Evolutionary conservation across 2,797 vertebrate genomes (phyloP).

Genomic region (Ctenopoma multispine): DNA sequence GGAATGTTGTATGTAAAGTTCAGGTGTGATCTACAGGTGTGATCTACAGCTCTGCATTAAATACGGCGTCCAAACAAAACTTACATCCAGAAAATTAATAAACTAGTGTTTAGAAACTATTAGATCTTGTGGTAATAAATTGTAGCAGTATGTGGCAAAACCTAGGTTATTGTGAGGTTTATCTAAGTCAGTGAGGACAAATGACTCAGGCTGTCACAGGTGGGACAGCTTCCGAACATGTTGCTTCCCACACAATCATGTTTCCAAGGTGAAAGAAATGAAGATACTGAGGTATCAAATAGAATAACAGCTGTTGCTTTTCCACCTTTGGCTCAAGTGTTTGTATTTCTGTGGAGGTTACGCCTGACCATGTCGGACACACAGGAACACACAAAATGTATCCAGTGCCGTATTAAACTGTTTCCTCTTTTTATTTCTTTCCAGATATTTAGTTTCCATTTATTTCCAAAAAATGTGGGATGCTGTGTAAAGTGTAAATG

Average conservation of each 20-base stretch:
- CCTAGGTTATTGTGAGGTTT: neutral
- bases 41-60: too few species aligned
- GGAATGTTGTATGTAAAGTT: conserved; percentile 23
- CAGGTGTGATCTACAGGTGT: conserved; percentile 14
- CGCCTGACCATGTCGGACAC: neutral
- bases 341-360: conserved; percentile 14
- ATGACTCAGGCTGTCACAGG: conserved; percentile 48
- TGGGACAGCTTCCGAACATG: conserved; percentile 22
- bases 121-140: neutral
- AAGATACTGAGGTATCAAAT: conserved; percentile 41
- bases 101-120: neutral
- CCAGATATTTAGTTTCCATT: too few species aligned
- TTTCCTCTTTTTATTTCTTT: neutral
- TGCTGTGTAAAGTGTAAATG: too few species aligned
- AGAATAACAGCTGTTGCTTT: conserved; percentile 41
- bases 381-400: neutral
- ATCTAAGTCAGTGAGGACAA: conserved; percentile 22
- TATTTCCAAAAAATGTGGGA: too few species aligned
- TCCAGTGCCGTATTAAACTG: neutral
- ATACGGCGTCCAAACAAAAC: too few species aligned
- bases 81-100: too few species aligned
- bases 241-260: conserved; percentile 46
- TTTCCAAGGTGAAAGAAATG: conserved; percentile 36
- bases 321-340: conserved; percentile 28
- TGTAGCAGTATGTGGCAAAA: neutral